phyloP scores from a whole-genome alignment of 2,113 vertebrate species.

The Cyphomyrus discorhynchus region DNA sequence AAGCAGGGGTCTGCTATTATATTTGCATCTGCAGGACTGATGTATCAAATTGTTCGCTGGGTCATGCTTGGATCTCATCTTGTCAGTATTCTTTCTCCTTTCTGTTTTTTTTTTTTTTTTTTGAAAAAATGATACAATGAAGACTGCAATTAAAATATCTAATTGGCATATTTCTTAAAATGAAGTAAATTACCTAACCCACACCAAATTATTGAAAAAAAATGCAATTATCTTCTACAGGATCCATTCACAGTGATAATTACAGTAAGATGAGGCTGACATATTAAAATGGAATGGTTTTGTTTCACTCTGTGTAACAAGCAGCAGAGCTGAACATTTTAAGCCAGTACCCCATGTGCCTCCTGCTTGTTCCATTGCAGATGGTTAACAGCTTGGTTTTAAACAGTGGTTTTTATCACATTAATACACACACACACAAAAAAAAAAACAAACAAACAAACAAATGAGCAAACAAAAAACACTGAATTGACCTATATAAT shows the following conservation, averaged over 20 bases:
- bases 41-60: constrained; percentile 20
- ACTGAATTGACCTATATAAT: not conserved
- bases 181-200: constrained; percentile 65
- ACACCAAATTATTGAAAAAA: constrained; percentile 69
- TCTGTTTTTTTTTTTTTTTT: constrained; percentile 7
- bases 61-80: constrained; percentile 20
- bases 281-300: constrained; percentile 59
- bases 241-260: constrained; percentile 60
- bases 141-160: constrained; percentile 60
- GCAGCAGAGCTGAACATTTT: constrained; percentile 20
- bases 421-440: not conserved
- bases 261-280: constrained; percentile 53
- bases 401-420: constrained; percentile 11
- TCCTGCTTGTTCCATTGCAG: not conserved
- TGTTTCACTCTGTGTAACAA: constrained; percentile 38
- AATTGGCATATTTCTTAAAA: constrained; percentile 61
- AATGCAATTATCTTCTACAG: constrained; percentile 59
- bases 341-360: not conserved
- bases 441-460: constrained; percentile 10
- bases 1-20: constrained; percentile 3
- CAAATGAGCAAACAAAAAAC: constrained; percentile 1
- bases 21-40: constrained; percentile 15
- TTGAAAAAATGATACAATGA: constrained; percentile 19
- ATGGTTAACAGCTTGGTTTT: not conserved
- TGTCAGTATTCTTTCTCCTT: constrained; percentile 22